Evolutionary conservation across 1,140 invertebrate genomes (phyloP).

Genomic region (Laodelphax striatellus): DNA sequence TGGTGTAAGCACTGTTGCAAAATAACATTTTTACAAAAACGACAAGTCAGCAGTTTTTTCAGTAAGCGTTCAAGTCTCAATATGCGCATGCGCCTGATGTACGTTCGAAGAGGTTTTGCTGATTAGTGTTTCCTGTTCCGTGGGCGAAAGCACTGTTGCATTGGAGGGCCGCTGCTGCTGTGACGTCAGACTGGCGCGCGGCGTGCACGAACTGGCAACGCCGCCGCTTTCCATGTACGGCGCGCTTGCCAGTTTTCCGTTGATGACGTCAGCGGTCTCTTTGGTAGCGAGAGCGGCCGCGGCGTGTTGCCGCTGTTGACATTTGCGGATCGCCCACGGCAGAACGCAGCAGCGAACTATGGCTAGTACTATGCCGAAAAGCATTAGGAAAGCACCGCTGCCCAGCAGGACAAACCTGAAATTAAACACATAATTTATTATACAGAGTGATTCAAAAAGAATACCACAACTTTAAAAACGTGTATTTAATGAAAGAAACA

Average conservation of each 20-base stretch:
- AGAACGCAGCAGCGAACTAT: constrained; percentile 24
- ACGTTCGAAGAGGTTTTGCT: not conserved
- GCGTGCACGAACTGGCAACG: not conserved
- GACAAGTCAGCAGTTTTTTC: too few species aligned
- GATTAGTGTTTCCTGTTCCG: not conserved
- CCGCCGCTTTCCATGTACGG: not conserved
- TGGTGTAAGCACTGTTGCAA: too few species aligned
- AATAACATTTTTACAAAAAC: too few species aligned
- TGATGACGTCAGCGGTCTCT: not conserved
- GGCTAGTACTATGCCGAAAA: constrained; percentile 28
- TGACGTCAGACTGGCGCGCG: not conserved
- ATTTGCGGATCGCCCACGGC: constrained; percentile 19
- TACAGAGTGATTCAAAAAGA: too few species aligned
- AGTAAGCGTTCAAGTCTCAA: too few species aligned
- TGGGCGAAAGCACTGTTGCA: not conserved
- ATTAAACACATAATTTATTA: not conserved
- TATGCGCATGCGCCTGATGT: too few species aligned
- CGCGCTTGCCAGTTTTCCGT: not conserved
- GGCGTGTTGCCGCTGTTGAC: constrained; percentile 1
- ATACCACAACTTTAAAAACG: too few species aligned
- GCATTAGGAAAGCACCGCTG: constrained; percentile 27
- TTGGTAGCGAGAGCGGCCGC: not conserved
- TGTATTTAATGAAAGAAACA: too few species aligned
- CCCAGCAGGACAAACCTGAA: constrained; percentile 37
- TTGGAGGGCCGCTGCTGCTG: not conserved